A percentile compares a stretch with the other conserved stretches of the same genome.
These are phyloP conservation scores for Mellilla xanthometata DNA, from an alignment of 2,888 invertebrate species.

Conservation along the genomic window DNA sequence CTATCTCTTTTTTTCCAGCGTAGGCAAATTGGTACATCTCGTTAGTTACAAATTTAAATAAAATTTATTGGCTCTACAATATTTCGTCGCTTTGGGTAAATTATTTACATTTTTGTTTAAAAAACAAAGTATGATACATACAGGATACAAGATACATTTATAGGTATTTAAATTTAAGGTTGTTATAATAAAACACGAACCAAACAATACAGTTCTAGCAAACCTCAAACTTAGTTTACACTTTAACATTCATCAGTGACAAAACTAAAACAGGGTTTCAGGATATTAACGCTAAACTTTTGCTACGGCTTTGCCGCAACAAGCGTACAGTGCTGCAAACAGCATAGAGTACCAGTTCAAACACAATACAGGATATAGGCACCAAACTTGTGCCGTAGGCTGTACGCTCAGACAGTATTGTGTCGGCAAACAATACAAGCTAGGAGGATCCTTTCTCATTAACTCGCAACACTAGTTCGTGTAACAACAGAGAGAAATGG, in stretches of 20 bases:
- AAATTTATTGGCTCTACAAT: too few relatives aligned
- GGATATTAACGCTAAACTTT: slow-evolving; percentile 20
- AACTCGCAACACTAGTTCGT: slow-evolving; percentile 31
- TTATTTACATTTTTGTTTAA: too few relatives aligned
- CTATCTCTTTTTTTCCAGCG: too few relatives aligned
- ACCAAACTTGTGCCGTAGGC: slow-evolving; percentile 44
- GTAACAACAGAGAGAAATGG: too few relatives aligned
- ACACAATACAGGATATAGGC: slow-evolving; percentile 31
- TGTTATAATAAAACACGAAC: too few relatives aligned
- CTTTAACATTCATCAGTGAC: slow-evolving; percentile 6
- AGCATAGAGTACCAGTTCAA: slow-evolving; percentile 9
- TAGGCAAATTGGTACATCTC: too few relatives aligned
- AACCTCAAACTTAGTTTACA: slow-evolving; percentile 1
- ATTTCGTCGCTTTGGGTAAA: too few relatives aligned
- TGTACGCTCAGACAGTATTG: slow-evolving; percentile 54
- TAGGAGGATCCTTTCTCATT: slow-evolving; percentile 47
- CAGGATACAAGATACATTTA: too few relatives aligned
- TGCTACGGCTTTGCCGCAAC: slow-evolving; percentile 13
- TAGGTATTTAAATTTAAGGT: too few relatives aligned
- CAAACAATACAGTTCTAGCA: too few relatives aligned
- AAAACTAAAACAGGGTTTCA: slow-evolving; percentile 8
- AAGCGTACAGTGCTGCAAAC: slow-evolving; percentile 15
- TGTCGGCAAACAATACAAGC: slow-evolving; percentile 48
- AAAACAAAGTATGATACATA: too few relatives aligned
- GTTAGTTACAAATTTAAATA: too few relatives aligned